Base-by-base conservation (phyloP, 2,888 invertebrate species). In the Pristionchus entomophagus region DNA sequence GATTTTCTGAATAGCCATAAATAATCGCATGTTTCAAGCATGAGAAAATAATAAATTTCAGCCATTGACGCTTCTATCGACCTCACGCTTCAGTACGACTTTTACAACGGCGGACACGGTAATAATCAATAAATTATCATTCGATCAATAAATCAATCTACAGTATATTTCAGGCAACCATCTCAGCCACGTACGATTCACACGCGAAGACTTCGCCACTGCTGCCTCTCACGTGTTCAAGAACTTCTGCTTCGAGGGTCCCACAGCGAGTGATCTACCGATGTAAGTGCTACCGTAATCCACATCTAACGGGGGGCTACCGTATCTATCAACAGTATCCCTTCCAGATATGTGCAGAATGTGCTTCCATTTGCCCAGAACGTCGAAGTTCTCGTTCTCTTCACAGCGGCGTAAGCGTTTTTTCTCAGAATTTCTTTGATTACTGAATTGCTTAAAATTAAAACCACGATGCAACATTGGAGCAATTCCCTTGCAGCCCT, bases 51-150 rank as follows among this genome's bases (percentile, higher is more conserved):
- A 62, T 69, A n/a, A 41, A 35, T 69, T 69, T 29, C 38, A 69
- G 69, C n/a, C 19, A 38, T 73, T 41, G 73, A 73, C 41, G 38
- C 73, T 2, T 73, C 73, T 2, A 73, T 73, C 73, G 41, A 73
- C n/a, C 73, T 73, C 41, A 38, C 38, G 73, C 73, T 73, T 4
- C 73, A 73, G 73, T 73, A 73, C 45, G 73, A 73, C 14, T 73
- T 73, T 41, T 73, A 38, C n/a, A 14, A 17, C 12, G 73, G 73
- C 26, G 41, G 73, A 3, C 6, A 26, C 12, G 41, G 73, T 73
- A 8, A 73, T 38, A 1, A 19, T 26, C 26, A 22, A 56, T n/a
- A n/a, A 8, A n/a, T n/a, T n/a, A 8, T 56, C 8, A 8, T n/a
- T n/a, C 1, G 8, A 56, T 3, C 8, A 56, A n/a, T 19, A n/a